These are phyloP conservation scores for Nyleta sp. DNA, from an alignment of 2,888 invertebrate genomes.

Conservation along the genomic window DNA sequence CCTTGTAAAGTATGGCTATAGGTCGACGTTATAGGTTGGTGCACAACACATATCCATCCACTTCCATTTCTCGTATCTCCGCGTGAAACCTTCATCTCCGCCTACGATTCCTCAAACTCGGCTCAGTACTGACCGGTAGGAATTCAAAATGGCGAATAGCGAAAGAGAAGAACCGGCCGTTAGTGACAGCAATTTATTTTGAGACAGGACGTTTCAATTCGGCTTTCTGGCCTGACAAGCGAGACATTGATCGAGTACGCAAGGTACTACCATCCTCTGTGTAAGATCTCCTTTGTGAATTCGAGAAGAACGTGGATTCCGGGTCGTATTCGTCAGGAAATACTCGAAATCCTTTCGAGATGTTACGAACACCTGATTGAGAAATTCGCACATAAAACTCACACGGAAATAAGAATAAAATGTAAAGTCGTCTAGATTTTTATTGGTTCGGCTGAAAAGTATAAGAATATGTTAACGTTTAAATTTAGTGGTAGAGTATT, in stretches of 20 bases:
- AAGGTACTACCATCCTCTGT: slow-evolving; percentile 53
- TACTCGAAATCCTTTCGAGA: slow-evolving; percentile 57
- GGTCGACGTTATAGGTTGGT: slow-evolving; percentile 65
- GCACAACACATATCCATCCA: slow-evolving; percentile 70
- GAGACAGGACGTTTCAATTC: slow-evolving; percentile 78
- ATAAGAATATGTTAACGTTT: not conserved
- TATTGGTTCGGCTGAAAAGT: not conserved
- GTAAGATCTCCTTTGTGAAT: slow-evolving; percentile 61
- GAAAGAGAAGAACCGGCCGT: slow-evolving; percentile 64
- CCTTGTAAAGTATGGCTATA: slow-evolving; percentile 64
- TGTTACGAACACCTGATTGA: slow-evolving; percentile 45
- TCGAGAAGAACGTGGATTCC: slow-evolving; percentile 58
- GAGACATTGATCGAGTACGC: slow-evolving; percentile 61
- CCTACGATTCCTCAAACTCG: slow-evolving; percentile 81
- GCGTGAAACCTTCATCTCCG: slow-evolving; percentile 80
- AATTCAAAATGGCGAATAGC: slow-evolving; percentile 67
- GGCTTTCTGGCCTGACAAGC: slow-evolving; percentile 67
- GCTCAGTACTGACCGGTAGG: slow-evolving; percentile 68
- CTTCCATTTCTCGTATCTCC: slow-evolving; percentile 71
- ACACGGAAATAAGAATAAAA: slow-evolving; percentile 15
- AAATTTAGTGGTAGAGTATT: not conserved
- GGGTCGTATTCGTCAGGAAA: slow-evolving; percentile 57
- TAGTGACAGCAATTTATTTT: slow-evolving; percentile 79
- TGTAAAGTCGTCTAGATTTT: not conserved
- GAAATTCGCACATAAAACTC: slow-evolving; percentile 41